A percentile compares a stretch with the other conserved stretches of the same genome.
Conservation (phyloP, 2,797 vertebrate genomes). For the Fistularia commersonii region DNA sequence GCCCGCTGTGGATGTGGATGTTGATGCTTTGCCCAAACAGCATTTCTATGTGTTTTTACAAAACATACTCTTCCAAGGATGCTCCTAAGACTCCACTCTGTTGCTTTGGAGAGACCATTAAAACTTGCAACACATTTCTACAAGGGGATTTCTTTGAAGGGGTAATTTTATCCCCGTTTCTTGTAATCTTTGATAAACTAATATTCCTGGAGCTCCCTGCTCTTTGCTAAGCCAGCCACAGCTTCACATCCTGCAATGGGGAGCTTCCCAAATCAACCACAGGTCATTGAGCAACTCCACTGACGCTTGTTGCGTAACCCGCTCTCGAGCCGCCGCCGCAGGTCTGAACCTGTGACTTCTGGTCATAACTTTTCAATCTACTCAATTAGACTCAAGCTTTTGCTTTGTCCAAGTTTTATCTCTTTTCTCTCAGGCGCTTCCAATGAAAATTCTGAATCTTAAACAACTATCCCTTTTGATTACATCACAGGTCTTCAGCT, state of each 20-base stretch:
- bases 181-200: slow-evolving; percentile 26
- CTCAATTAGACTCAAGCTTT: not conserved
- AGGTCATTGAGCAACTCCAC: slow-evolving; percentile 41
- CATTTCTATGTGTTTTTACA: slow-evolving; percentile 5
- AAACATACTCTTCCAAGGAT: slow-evolving; percentile 1
- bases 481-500: not conserved
- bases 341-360: slow-evolving; percentile 22
- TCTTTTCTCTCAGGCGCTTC: not conserved
- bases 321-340: slow-evolving; percentile 14
- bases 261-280: slow-evolving; percentile 36
- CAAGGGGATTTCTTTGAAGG: slow-evolving; percentile 4
- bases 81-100: slow-evolving; percentile 2
- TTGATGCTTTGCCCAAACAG: no score
- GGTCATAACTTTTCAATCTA: slow-evolving; percentile 4
- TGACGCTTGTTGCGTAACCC: slow-evolving; percentile 22
- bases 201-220: slow-evolving; percentile 14
- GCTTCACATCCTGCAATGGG: slow-evolving; percentile 24
- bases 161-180: slow-evolving; percentile 24
- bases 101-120: not conserved
- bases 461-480: not conserved
- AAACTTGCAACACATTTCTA: slow-evolving; percentile 9
- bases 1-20: not conserved
- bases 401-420: not conserved
- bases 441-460: not conserved
- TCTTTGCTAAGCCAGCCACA: slow-evolving; percentile 23